Conservation (phyloP, 1,140 invertebrate genomes). For the Hypsibius dujardini region DNA sequence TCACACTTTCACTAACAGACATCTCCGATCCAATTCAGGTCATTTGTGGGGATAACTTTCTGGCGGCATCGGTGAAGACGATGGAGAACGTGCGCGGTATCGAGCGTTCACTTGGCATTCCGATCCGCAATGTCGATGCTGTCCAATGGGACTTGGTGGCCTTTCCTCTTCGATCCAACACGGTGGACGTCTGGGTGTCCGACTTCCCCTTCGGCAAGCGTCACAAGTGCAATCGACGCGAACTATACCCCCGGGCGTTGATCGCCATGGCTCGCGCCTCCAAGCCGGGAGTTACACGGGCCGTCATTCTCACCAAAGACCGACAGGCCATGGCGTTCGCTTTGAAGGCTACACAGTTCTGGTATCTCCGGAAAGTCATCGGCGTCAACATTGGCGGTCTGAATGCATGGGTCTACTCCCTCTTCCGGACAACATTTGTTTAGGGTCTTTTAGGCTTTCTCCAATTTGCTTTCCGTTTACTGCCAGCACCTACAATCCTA, state of each 20-base stretch:
- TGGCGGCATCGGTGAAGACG: constrained; percentile 22
- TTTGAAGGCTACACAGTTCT: not conserved
- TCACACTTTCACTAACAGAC: too few relatives aligned
- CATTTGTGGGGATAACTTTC: constrained; percentile 24
- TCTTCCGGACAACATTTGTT: not conserved
- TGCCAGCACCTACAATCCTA: too few relatives aligned
- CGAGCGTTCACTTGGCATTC: not conserved
- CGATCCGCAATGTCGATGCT: not conserved
- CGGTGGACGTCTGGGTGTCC: constrained; percentile 7
- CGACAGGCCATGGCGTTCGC: not conserved
- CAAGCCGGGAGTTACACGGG: not conserved
- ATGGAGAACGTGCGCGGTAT: constrained; percentile 20
- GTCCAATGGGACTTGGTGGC: not conserved
- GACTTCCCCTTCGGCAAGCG: constrained; percentile 17
- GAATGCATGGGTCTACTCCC: constrained; percentile 6
- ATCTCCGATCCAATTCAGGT: constrained; percentile 18
- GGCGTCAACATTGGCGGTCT: constrained; percentile 9
- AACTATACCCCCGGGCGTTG: not conserved
- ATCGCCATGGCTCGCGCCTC: not conserved
- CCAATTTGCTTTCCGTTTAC: too few relatives aligned
- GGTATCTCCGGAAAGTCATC: not conserved
- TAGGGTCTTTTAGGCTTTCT: not conserved
- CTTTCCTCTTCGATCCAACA: not conserved
- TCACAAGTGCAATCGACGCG: not conserved
- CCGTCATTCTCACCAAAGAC: constrained; percentile 13